phyloP scores from a whole-genome alignment of 2,113 vertebrate genomes.

The Empidonax traillii region DNA sequence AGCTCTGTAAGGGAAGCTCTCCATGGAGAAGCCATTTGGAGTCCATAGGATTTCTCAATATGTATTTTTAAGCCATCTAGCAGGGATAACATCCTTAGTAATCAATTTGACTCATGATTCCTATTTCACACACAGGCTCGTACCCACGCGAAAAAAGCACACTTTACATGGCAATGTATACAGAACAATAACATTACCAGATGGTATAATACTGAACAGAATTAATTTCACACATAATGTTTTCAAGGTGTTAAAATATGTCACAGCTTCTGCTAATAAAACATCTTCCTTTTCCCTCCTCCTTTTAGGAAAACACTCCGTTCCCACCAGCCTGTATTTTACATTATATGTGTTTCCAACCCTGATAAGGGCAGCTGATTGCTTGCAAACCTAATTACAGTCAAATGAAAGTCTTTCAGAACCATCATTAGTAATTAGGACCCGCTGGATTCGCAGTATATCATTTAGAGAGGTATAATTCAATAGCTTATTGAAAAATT shows the following conservation, averaged over 20 bases:
- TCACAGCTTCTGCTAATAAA: conserved; percentile 53
- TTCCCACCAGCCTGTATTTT: conserved; percentile 48
- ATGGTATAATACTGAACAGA: conserved; percentile 53
- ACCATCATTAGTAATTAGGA: conserved; percentile 66
- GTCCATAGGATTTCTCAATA: background rate
- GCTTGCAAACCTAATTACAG: conserved; percentile 70
- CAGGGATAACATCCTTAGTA: background rate
- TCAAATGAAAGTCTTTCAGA: conserved; percentile 65
- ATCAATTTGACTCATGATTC: conserved; percentile 49
- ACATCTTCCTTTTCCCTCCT: conserved; percentile 33
- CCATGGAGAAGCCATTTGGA: background rate
- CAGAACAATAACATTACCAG: conserved; percentile 57
- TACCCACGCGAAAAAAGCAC: background rate
- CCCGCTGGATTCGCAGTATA: conserved; percentile 26
- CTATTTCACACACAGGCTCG: conserved; percentile 42
- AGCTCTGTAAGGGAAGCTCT: background rate
- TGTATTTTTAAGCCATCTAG: background rate
- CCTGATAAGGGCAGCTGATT: conserved; percentile 61
- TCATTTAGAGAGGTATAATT: conserved; percentile 61
- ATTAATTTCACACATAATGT: conserved; percentile 65
- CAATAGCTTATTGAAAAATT: conserved; percentile 52
- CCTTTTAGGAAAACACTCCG: background rate
- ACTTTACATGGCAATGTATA: conserved; percentile 23
- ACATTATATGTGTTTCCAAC: conserved; percentile 34
- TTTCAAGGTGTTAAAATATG: conserved; percentile 63